Conservation (phyloP, 2,888 invertebrate genomes). For the Drosophila vallismaia region DNA sequence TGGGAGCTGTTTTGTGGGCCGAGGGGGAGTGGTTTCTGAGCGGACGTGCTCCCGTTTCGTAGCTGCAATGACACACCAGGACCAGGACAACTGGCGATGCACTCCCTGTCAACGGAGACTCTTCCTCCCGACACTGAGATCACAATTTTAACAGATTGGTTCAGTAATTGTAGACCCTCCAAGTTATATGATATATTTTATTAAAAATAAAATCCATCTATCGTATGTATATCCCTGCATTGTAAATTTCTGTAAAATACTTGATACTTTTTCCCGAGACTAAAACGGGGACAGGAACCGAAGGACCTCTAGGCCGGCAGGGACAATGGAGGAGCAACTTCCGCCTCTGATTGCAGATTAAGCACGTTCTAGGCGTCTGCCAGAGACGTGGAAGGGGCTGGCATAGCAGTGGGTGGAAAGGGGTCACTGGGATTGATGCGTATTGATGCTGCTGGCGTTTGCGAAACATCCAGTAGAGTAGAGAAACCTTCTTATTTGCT, state of each 20-base stretch:
- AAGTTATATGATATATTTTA: neutral
- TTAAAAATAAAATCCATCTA: neutral
- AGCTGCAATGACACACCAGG: conserved; percentile 38
- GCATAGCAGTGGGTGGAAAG: conserved; percentile 9
- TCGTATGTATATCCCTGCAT: neutral
- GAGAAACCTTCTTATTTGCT: conserved; percentile 70
- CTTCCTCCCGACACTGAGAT: neutral
- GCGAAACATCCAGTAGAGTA: conserved; percentile 62
- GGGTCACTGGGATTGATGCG: conserved; percentile 61
- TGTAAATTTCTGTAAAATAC: neutral
- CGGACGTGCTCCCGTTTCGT: conserved; percentile 43
- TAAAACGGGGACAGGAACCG: conserved; percentile 31
- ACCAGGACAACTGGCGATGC: conserved; percentile 43
- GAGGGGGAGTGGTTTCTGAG: conserved; percentile 6
- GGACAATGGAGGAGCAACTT: conserved; percentile 56
- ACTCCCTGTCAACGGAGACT: conserved; percentile 57
- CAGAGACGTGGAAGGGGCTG: conserved; percentile 13
- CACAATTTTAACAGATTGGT: neutral
- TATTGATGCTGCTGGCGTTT: conserved; percentile 72
- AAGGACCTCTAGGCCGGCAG: conserved; percentile 1
- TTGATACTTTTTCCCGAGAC: conserved; percentile 5
- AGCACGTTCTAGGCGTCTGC: conserved; percentile 70
- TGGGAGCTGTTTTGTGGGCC: conserved; percentile 40
- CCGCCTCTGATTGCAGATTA: conserved; percentile 79
- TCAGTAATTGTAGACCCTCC: neutral